Base-by-base conservation (phyloP, 2,797 vertebrate genomes). In the Crenuchus spilurus region DNA sequence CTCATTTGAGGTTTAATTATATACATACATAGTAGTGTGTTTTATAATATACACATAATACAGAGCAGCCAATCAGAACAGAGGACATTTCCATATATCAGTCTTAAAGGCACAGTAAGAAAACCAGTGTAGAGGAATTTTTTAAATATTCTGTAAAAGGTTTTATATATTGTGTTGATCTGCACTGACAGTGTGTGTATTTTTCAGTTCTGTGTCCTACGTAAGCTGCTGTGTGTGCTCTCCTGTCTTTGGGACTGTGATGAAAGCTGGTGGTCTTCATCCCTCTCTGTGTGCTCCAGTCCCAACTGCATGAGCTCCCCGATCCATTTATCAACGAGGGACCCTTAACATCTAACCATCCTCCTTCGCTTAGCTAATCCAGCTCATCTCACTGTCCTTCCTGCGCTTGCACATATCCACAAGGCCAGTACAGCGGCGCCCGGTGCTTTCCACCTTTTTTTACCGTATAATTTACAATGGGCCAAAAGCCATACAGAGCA, bases 131-230 rank as follows among this genome's bases (percentile, higher is more conserved):
- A n/a, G n/a, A n/a, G n/a, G n/a, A n/a, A n/a, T n/a, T n/a, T n/a
- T n/a, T n/a, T n/a, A n/a, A n/a, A n/a, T n/a, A n/a, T n/a, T n/a
- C n/a, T n/a, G n/a, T n/a, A n/a, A n/a, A n/a, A n/a, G n/a, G n/a
- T n/a, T n/a, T n/a, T n/a, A n/a, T n/a, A n/a, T n/a, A n/a, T n/a
- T n/a, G n/a, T n/a, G n/a, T n/a, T 37, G n/a, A 6, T 14, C 18
- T 75, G 22, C 11, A 11, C 11, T 35, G 6, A 57, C 31, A 24
- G 14, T 22, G 28, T 37, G 16, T 70, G 10, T 28, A 18, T 83
- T 62, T 77, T 84, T 7, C 75, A 97, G 95, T 96, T 80, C 88
- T 97, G 80, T 97, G 96, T 86, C 95, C 96, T 10, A 97, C 95
- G 87, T 97, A 96, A 93, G 87, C 77, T 60, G 80, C 78, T 35